Evolutionary conservation across 2,888 invertebrate species (phyloP).

Genomic region (Cataglyphis cursor): DNA sequence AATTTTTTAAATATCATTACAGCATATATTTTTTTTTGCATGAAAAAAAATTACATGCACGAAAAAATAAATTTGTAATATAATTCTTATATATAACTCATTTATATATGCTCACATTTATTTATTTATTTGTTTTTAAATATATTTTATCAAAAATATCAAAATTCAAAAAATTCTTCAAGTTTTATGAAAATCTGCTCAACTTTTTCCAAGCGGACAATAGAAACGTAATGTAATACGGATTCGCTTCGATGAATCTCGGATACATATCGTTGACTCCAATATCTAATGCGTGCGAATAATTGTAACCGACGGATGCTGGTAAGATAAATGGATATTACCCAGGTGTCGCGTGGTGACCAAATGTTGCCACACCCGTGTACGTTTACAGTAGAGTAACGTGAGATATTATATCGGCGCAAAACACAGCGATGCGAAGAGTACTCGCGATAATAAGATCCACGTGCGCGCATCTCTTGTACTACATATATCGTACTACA

Average conservation of each 20-base stretch:
- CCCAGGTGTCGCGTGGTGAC: slow-evolving; percentile 57
- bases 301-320: not conserved
- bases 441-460: slow-evolving; percentile 66
- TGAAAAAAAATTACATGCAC: not conserved
- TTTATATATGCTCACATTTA: not conserved
- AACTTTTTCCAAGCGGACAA: not conserved
- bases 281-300: not conserved
- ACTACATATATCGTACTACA: slow-evolving; percentile 69
- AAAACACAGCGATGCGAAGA: slow-evolving; percentile 64
- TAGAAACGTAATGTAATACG: not conserved
- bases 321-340: not conserved
- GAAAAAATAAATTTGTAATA: not conserved
- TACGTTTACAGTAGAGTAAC: slow-evolving; percentile 72
- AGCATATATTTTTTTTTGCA: not conserved
- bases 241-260: not conserved
- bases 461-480: slow-evolving; percentile 72
- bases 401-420: slow-evolving; percentile 68
- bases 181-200: not conserved
- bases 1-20: slow-evolving; percentile 10
- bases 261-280: not conserved
- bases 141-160: not conserved
- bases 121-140: not conserved
- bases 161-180: not conserved
- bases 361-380: slow-evolving; percentile 63
- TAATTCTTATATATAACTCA: not conserved